Percentiles rank a stretch among this genome's conserved stretches.
Conservation (phyloP, 2,888 invertebrate species). For the Microplitis manilae region DNA sequence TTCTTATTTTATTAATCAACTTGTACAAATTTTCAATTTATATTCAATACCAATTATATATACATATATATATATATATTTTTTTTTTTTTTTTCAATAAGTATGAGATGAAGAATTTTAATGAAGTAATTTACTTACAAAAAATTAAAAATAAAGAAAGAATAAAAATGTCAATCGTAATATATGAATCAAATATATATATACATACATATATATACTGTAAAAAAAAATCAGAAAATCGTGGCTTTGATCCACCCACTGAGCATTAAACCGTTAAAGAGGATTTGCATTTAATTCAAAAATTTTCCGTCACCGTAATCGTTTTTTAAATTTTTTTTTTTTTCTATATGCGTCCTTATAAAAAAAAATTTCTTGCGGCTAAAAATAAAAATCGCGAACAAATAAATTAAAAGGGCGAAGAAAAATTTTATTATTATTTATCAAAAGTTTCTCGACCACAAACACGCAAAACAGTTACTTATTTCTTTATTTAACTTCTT, state of each 20-base stretch:
- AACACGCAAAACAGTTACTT: not conserved
- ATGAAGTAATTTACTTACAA: not conserved
- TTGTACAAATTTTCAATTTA: not conserved
- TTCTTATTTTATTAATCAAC: not conserved
- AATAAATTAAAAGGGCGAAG: not conserved
- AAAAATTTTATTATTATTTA: not conserved
- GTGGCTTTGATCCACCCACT: conserved; percentile 34
- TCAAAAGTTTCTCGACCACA: not conserved
- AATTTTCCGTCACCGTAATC: conserved; percentile 2
- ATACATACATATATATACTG: too few species aligned
- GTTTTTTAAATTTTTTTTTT: not conserved
- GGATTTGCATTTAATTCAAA: conserved; percentile 38
- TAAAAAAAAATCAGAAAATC: not conserved
- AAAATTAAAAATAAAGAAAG: not conserved
- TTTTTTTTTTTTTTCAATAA: too few species aligned
- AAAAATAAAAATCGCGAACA: not conserved
- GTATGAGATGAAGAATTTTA: not conserved
- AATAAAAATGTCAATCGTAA: not conserved
- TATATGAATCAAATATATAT: too few species aligned
- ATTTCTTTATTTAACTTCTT: not conserved
- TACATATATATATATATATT: too few species aligned
- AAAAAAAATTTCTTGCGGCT: not conserved
- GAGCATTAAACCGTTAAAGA: conserved; percentile 25
- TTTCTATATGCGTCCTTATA: not conserved
- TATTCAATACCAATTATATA: too few species aligned